Base-by-base conservation (phyloP, 2,888 invertebrate species). In the Girardia tigrina region DNA sequence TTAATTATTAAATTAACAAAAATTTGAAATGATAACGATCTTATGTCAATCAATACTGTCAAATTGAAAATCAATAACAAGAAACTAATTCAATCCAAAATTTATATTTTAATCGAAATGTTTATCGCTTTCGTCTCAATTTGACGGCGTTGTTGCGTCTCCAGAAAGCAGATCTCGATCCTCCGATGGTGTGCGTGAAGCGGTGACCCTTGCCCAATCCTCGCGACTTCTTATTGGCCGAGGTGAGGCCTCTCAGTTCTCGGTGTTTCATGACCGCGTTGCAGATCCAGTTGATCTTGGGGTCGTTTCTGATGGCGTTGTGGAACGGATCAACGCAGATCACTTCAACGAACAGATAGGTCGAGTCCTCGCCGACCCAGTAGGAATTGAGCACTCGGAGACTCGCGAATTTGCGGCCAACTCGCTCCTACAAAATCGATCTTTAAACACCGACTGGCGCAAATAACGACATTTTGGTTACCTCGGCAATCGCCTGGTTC, bases 351-450 rank as follows among this genome's bases (percentile, higher is more conserved):
- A 94, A 98, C 88, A 98, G 98, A 88, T 93, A 97, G 0, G 94
- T 94, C 75, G 97, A 92, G 85, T 99, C 98, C 84, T 99, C 93
- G 42, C 92, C 94, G 71, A 99, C 94, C 98, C 98, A 99, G 86
- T 99, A 99, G 0, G 95, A 97, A 88, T 92, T 97, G 70, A 99
- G 87, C 14, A 99, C 95, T 81, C 97, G 88, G 36, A 99, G 88
- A 80, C 92, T 92, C 80, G 93, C 93, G 81, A 94, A 91, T 80
- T 92, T 89, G 80, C 95, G 90, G 78, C 98, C 98, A 83, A 94
- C 94, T 85, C 97, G 91, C 85, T 95, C 95, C 94, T 95, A n/a
- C 36, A 86, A 85, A 27, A 73, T 80, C 78, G 27, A 75, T 36
- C 26, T 42, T 27, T 20, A 14, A 71, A n/a, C 1, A 70, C 26